Evolutionary conservation across 2,888 invertebrate genomes (phyloP), one percentile per base, ranked within the genome.

Genomic region (Nomada flava): DNA sequence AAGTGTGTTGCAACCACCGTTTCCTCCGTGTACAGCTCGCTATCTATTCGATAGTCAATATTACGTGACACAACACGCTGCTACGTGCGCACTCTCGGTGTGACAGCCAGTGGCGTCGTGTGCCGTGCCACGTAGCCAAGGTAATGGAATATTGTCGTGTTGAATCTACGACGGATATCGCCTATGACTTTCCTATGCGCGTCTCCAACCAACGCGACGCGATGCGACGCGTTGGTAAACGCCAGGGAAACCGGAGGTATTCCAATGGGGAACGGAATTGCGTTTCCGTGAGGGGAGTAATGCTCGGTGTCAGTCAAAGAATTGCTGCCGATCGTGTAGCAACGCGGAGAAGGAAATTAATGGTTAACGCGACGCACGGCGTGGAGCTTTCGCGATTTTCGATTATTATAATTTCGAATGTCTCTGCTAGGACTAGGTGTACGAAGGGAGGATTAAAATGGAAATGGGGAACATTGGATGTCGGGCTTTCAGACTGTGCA

Each of bases 21-120:
- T 82, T 82, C 83, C 82, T 79, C 81, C 68, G 64, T 62, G 44
- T 67, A 75, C 72, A 73, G 70, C 88, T 67, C 64, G 76, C 79
- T 88, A 89, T 89, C 88, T 83, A 87, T 89, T 88, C 86, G 89
- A 90, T 87, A 90, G 89, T 90, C 89, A 88, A 90, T 90, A 90
- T 85, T 83, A 88, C 89, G 87, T 89, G 89, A 85, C 83, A 86
- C 87, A 82, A 88, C 85, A 81, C 78, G 67, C 67, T 76, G 80
- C 79, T 85, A 88, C 84, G 87, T 84, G 83, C 82, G 60, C 79
- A 83, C 59, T 74, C 72, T 77, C 74, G 29, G 36, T 23, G 74
- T 81, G 85, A 82, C 84, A 80, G 65, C 79, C 68, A 63, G 55
- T 50, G 71, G 47, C 67, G 80, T 29, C 75, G 73, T 59, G 67